Conservation (phyloP, 2,888 invertebrate genomes). For the Polydesmus complanatus region DNA sequence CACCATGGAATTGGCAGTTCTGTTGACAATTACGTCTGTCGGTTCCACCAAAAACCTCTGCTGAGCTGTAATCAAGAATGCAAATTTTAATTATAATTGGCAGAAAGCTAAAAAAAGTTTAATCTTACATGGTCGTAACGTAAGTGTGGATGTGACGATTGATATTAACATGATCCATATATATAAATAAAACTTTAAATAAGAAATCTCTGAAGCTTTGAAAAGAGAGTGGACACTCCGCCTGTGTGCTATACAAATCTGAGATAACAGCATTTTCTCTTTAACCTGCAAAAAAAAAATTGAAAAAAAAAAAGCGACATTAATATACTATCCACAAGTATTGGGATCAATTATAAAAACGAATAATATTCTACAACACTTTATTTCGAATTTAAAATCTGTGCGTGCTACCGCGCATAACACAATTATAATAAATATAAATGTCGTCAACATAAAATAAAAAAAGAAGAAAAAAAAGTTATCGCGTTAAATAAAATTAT, state of each 20-base stretch:
- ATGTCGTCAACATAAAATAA: background rate
- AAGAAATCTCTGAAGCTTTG: background rate
- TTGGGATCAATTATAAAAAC: no score
- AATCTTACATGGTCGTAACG: background rate
- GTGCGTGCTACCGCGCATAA: no score
- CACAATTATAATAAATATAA: background rate
- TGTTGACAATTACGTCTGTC: constrained; percentile 74
- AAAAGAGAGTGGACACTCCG: background rate
- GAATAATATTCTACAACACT: no score
- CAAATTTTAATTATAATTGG: no score
- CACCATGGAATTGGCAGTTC: constrained; percentile 65
- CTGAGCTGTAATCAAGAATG: constrained; percentile 29
- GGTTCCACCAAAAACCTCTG: constrained; percentile 89
- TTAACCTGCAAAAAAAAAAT: background rate
- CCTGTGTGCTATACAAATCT: background rate
- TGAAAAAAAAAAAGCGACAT: background rate
- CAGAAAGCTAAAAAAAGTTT: background rate
- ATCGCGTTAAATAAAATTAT: background rate
- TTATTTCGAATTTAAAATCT: no score
- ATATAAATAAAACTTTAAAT: background rate
- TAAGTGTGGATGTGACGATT: background rate
- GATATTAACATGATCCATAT: background rate
- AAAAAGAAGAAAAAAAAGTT: background rate
- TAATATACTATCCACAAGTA: no score
- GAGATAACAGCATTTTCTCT: background rate